phyloP scores from a whole-genome alignment of 2,113 vertebrate species.

The Jacana jacana region DNA sequence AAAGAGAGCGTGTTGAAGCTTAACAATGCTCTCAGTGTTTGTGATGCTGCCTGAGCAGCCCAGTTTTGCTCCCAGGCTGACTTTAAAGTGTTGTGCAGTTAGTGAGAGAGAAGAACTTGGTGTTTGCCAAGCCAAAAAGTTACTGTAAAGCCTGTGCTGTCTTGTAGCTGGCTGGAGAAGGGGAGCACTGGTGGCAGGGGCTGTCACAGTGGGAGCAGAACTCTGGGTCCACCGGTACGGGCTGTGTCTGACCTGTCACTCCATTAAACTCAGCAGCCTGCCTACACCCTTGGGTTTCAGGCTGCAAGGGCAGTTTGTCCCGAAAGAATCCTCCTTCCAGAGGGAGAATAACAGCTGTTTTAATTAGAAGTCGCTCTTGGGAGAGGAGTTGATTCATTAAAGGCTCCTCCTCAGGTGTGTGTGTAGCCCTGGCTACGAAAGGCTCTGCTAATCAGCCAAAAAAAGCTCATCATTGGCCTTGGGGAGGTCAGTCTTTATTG shows the following conservation, averaged over 20 bases:
- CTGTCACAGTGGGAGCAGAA: not conserved
- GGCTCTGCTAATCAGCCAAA: not conserved
- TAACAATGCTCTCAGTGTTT: slow-evolving; percentile 29
- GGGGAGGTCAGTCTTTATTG: not conserved
- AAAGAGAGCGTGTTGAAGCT: not conserved
- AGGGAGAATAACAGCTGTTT: not conserved
- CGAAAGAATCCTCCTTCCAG: not conserved
- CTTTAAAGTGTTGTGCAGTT: not conserved
- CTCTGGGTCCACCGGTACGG: not conserved
- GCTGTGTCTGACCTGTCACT: not conserved
- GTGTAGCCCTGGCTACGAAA: not conserved
- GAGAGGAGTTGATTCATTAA: not conserved
- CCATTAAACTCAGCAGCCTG: not conserved
- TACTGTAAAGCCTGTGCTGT: not conserved
- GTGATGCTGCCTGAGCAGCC: not conserved
- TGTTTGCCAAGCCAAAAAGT: not conserved
- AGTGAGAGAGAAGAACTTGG: not conserved
- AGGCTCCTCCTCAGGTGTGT: not conserved
- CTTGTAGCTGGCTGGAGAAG: not conserved
- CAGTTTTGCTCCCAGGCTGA: not conserved
- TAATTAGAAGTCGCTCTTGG: slow-evolving; percentile 18
- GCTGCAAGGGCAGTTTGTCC: not conserved
- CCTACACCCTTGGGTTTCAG: not conserved
- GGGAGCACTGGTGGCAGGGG: not conserved
- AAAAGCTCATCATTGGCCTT: not conserved